Base-by-base conservation (phyloP, 2,888 invertebrate species). In the Lochmaea crataegi region DNA sequence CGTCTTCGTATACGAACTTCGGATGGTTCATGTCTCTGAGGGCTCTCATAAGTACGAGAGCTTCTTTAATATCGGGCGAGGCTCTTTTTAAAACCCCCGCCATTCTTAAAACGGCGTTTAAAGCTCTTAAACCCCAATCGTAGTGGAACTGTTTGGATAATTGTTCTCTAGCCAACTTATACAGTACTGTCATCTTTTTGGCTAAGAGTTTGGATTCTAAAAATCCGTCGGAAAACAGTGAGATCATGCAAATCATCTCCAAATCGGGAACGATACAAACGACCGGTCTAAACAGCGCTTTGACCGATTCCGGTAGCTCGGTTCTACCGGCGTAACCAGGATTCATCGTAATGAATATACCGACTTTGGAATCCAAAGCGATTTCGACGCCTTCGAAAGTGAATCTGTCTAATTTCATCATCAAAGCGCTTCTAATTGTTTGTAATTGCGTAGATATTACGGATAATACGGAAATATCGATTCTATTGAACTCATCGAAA, bases 321-420 rank as follows among this genome's bases (percentile, higher is more conserved):
- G 96, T 96, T 71, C 96, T 91, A 0, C 96, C 96, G 0, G 96
- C 96, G 83, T 97, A 96, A 0, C 96, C 96, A 0, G 96, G 96
- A 88, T 97, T 97, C 96, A 97, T 97, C 0, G 97, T 97, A 70
- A 97, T 96, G 86, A 97, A 98, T 76, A 97, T 94, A 0, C 97
- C 97, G 16, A 96, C 94, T 87, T 96, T 95, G 7, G 89, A 87
- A 87, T 97, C 96, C 85, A 97, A 86, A 9, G 87, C 88, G 74
- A 97, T 96, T 84, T 96, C 95, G 83, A 92, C 91, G 0, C 86
- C 86, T 79, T 87, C 87, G 74, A 87, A 87, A 83, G 92, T 90
- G 83, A 97, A 96, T 76, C 91, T 88, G 75, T 91, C 91, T 1
- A 94, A 87, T 82, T 93, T 93, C 85, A 92, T 90, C 66, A 95